A percentile compares a stretch with the other conserved stretches of the same genome.
Conservation (phyloP, 2,797 vertebrate genomes). For the Sebastes nivosus region DNA sequence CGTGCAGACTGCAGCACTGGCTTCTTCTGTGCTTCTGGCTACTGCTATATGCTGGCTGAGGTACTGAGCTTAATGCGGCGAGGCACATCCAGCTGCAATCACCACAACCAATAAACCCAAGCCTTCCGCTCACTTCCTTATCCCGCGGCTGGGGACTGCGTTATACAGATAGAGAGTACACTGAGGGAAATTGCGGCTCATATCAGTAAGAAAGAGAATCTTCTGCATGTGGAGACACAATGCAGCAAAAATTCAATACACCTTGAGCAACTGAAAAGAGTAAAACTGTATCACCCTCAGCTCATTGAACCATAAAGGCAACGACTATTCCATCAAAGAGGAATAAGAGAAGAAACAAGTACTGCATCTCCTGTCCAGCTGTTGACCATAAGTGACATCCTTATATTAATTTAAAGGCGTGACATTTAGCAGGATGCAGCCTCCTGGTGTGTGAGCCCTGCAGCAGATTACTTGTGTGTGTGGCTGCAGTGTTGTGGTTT, state of each 20-base stretch:
- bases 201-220: slow-evolving; percentile 3
- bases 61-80: slow-evolving; percentile 71
- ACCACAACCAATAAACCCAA: slow-evolving; percentile 62
- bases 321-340: slow-evolving; percentile 22
- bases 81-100: slow-evolving; percentile 73
- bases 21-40: slow-evolving; percentile 66
- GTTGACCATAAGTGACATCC: slow-evolving; percentile 48
- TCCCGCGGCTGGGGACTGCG: slow-evolving; percentile 9
- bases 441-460: slow-evolving; percentile 31
- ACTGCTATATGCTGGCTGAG: slow-evolving; percentile 58
- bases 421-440: slow-evolving; percentile 55
- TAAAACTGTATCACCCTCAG: slow-evolving; percentile 10
- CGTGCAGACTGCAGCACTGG: slow-evolving; percentile 72
- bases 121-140: slow-evolving; percentile 32
- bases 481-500: slow-evolving; percentile 18
- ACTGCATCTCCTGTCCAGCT: slow-evolving; percentile 19
- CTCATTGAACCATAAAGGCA: slow-evolving; percentile 20
- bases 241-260: slow-evolving; percentile 40
- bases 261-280: slow-evolving; percentile 15
- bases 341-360: neutral
- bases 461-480: slow-evolving; percentile 7
- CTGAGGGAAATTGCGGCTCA: neutral
- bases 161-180: slow-evolving; percentile 14
- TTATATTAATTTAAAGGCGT: slow-evolving; percentile 43
- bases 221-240: slow-evolving; percentile 26